Evolutionary conservation across 2,797 vertebrate species (phyloP), one percentile per base, ranked within the genome.

Genomic region (Danio kyathit): DNA sequence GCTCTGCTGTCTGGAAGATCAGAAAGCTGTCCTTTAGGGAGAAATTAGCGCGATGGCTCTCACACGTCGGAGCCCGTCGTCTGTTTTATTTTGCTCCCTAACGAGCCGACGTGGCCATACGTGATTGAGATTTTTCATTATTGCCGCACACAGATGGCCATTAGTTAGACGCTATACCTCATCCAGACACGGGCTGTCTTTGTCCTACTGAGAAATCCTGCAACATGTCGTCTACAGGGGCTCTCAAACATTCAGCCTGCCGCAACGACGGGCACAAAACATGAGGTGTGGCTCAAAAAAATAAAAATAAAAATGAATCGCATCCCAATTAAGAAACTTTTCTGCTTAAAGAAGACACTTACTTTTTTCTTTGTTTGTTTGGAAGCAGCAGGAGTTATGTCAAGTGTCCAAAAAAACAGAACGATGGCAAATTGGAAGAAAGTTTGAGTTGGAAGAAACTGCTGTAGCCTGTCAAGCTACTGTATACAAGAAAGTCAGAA

Each of bases 71-170:
- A 85, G 71, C 82, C 76, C 71, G 72, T 86, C 75, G 83, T 88
- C 84, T 84, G 80, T 86, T 88, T 84, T 82, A 79, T 85, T 86
- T 84, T 84, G 80, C 80, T 84, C 72, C 76, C 82, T 88, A 86
- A 88, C 77, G 82, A 88, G 82, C 77, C 85, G 41, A 66, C 72
- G 74, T 85, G 79, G 82, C 83, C 82, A 86, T 83, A 85, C 80
- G 83, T 82, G 84, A 85, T 86, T 74, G 82, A 86, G 87, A 86
- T 88, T 88, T 85, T 88, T 88, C 84, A 85, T 88, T 86, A 88
- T 86, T 85, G 83, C 66, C 21, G 75, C 85, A 86, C 83, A 86
- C 87, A 88, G 87, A 88, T 88, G 87, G 87, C 80, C 82, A 84
- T 85, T 86, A 86, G 82, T 86, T 88, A 86, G 82, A 81, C 60